Base-by-base conservation (phyloP, 2,888 invertebrate species). In the Hemithea aestivaria region DNA sequence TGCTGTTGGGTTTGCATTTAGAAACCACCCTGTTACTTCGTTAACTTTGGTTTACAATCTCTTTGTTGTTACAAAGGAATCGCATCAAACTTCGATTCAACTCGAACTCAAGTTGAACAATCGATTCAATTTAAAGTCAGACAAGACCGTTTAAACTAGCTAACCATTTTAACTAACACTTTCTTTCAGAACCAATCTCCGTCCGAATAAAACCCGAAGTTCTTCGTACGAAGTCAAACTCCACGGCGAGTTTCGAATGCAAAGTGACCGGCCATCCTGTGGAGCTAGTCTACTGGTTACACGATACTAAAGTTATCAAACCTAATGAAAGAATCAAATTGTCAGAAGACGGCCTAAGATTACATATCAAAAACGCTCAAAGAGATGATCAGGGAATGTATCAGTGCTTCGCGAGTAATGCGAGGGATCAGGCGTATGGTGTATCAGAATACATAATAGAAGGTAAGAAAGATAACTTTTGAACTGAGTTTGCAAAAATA, bases 351-450 rank as follows among this genome's bases (percentile, higher is more conserved):
- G 75, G 80, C 26, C 71, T 70, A 70, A 81, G 85, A 57, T 67
- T 91, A 75, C 88, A 90, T 66, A 90, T 93, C 58, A 90, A 88
- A 57, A 90, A 90, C 45, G 82, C 96, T 31, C 92, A 92, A 52
- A 92, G 93, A 55, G 93, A 93, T 40, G 96, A 97, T 74, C 91
- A 93, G 40, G 97, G 97, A 25, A 93, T 96, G 91, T 97, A 96
- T 78, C 97, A 97, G 66, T 97, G 97, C 72, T 92, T 96, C 56
- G 94, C 93, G 4, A 92, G 92, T 62, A 95, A 95, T 63, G 92
- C 93, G 52, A 93, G 93, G 81, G 95, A 96, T 66, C 94, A 95
- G 75, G 92, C 93, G 8, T 95, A 95, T 71, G 95, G 94, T 6
- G 91, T 92, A 0, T 92, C 94, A 1, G 95, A 96, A 71, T 88